phyloP scores from a whole-genome alignment of 2,888 invertebrate genomes.

The Catocala sponsa region DNA sequence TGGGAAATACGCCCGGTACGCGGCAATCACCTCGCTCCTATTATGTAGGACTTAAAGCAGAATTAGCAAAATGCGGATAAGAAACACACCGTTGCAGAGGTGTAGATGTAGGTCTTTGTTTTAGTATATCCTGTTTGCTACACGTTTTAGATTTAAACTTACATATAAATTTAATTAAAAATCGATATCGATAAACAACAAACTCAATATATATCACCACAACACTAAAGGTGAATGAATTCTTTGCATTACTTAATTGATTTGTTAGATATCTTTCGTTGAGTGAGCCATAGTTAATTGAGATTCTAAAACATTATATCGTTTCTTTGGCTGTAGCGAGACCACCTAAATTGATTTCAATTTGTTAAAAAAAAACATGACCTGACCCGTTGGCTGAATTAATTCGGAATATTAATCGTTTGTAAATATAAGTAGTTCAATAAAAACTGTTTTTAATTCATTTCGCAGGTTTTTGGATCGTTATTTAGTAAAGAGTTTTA shows the following conservation, averaged over 20 bases:
- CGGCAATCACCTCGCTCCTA: too few relatives aligned
- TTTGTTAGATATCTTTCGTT: constrained; percentile 83
- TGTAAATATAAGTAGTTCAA: constrained; percentile 33
- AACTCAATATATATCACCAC: constrained; percentile 41
- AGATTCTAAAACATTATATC: constrained; percentile 72
- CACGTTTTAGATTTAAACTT: too few relatives aligned
- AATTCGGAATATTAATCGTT: constrained; percentile 43
- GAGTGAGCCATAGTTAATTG: constrained; percentile 82
- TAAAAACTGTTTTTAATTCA: constrained; percentile 13
- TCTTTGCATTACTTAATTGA: constrained; percentile 86
- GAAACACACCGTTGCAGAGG: too few relatives aligned
- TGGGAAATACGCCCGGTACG: too few relatives aligned
- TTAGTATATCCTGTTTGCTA: too few relatives aligned
- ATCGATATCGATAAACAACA: constrained; percentile 48
- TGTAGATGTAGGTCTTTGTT: too few relatives aligned
- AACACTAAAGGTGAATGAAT: constrained; percentile 83
- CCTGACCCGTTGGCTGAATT: constrained; percentile 48
- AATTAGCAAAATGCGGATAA: too few relatives aligned
- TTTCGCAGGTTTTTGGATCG: constrained; percentile 3
- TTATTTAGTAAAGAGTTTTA: neutral
- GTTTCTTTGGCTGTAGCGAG: constrained; percentile 59
- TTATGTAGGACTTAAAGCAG: too few relatives aligned
- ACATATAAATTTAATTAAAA: neutral
- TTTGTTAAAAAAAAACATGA: constrained; percentile 55
- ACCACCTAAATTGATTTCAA: constrained; percentile 66